Conservation (phyloP, 2,113 vertebrate genomes). For the Nipponia nippon region DNA sequence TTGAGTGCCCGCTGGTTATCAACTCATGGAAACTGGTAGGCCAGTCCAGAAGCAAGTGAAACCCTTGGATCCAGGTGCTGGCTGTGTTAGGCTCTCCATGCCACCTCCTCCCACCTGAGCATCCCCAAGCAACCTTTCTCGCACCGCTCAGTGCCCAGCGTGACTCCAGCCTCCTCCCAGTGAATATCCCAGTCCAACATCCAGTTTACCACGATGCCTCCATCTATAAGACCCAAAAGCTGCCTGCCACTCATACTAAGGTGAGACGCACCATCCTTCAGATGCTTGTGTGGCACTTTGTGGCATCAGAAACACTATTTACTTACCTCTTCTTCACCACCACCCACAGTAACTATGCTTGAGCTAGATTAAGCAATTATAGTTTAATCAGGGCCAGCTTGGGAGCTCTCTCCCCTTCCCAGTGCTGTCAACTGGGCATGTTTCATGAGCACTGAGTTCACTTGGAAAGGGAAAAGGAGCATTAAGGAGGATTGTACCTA, state of each 20-base stretch:
- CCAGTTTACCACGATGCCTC: neutral
- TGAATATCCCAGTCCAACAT: neutral
- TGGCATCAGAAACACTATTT: neutral
- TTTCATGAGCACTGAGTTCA: conserved; percentile 22
- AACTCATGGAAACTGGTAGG: neutral
- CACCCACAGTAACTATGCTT: neutral
- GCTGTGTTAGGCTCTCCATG: neutral
- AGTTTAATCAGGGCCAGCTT: neutral
- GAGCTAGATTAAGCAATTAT: neutral
- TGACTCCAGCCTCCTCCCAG: neutral
- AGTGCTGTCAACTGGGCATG: neutral
- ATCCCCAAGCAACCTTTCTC: neutral
- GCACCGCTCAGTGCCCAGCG: neutral
- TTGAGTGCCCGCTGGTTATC: neutral
- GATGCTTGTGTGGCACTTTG: neutral
- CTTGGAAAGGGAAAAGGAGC: neutral
- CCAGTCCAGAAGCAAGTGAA: neutral
- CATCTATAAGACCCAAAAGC: neutral
- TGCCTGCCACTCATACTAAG: neutral
- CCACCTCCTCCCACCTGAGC: neutral
- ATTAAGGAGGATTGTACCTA: neutral
- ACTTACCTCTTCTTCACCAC: neutral
- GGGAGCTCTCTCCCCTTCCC: neutral
- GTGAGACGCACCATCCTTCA: neutral
- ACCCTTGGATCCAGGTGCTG: neutral